Percentiles rank a stretch among this genome's conserved stretches.
These are phyloP conservation scores for Rhagonycha fulva DNA, from an alignment of 2,888 invertebrate genomes.

Conservation along the genomic window DNA sequence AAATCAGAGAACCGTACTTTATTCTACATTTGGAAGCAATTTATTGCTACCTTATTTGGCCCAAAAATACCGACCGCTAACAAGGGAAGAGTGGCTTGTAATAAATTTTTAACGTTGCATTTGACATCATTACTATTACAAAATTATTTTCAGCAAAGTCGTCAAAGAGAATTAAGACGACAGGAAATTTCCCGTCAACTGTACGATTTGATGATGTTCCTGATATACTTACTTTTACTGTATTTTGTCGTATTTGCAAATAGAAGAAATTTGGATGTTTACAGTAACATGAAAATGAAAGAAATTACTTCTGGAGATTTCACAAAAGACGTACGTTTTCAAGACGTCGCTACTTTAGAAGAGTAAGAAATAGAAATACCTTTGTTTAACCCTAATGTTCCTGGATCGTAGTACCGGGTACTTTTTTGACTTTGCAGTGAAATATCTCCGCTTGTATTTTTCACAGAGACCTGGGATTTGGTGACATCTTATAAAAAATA, in stretches of 20 bases:
- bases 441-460: no score
- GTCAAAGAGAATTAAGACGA: constrained; percentile 5
- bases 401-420: no score
- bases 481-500: no score
- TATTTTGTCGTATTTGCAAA: constrained; percentile 25
- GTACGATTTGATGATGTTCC: constrained; percentile 28
- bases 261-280: constrained; percentile 7
- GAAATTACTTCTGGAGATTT: constrained; percentile 3
- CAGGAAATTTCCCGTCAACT: constrained; percentile 14
- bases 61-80: background rate
- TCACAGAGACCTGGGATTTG: no score
- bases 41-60: background rate
- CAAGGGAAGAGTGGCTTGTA: background rate
- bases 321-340: background rate
- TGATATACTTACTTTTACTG: constrained; percentile 25
- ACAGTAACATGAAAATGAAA: constrained; percentile 13
- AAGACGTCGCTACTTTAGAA: constrained; percentile 4
- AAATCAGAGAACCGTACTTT: background rate
- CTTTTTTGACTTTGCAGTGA: no score
- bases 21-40: background rate
- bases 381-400: no score
- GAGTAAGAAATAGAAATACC: background rate
- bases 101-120: background rate
- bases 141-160: constrained; percentile 2
- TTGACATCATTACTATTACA: background rate